Evolutionary conservation across 2,113 vertebrate species (phyloP).

Genomic region (Sylvia atricapilla): DNA sequence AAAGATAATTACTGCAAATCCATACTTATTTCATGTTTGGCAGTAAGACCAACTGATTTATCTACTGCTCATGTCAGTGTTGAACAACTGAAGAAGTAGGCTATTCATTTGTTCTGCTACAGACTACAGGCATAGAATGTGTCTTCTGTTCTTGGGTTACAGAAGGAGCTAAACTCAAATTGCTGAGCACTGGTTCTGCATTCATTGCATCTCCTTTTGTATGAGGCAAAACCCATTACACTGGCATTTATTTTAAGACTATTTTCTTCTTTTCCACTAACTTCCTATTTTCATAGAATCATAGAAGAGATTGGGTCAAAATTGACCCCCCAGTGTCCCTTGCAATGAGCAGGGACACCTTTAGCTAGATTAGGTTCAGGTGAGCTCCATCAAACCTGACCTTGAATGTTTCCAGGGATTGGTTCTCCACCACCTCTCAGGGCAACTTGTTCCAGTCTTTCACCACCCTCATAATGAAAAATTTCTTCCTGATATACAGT

Average conservation of each 20-base stretch:
- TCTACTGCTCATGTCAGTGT: neutral
- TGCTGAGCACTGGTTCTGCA: neutral
- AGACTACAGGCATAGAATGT: neutral
- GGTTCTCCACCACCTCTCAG: neutral
- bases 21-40: neutral
- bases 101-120: neutral
- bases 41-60: neutral
- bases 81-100: neutral
- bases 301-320: neutral
- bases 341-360: neutral
- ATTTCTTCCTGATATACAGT: neutral
- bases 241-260: neutral
- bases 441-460: neutral
- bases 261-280: neutral
- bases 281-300: neutral
- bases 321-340: neutral
- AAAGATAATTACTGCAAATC: neutral
- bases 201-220: neutral
- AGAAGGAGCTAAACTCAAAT: neutral
- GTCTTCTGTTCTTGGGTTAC: neutral
- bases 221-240: neutral
- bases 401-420: neutral
- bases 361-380: neutral
- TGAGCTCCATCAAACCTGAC: neutral
- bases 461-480: neutral